Conservation (phyloP, 2,888 invertebrate genomes). For the Chironomus riparius region DNA sequence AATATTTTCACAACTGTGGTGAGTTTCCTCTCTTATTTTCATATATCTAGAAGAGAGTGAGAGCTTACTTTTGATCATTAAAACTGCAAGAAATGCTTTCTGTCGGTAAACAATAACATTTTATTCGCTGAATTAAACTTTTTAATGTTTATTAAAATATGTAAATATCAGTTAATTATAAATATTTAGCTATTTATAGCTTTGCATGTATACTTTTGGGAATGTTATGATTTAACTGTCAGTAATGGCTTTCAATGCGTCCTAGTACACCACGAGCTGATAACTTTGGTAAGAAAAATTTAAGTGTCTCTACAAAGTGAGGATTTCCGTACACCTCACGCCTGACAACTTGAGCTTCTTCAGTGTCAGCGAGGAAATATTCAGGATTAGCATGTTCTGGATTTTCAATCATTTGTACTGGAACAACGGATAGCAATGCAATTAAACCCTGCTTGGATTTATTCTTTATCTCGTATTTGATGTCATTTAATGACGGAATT, state of each 20-base stretch:
- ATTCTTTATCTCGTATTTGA: slow-evolving; percentile 32
- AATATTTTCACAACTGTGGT: too few species aligned
- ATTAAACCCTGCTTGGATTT: slow-evolving; percentile 35
- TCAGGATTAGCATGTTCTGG: slow-evolving; percentile 32
- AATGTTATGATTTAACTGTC: background rate
- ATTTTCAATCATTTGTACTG: slow-evolving; percentile 34
- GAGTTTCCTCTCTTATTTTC: too few species aligned
- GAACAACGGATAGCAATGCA: slow-evolving; percentile 33
- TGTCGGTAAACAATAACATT: too few species aligned
- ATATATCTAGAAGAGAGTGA: too few species aligned
- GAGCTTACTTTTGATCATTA: too few species aligned
- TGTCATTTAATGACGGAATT: slow-evolving; percentile 34
- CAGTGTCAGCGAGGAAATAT: slow-evolving; percentile 32
- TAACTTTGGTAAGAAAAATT: slow-evolving; percentile 33
- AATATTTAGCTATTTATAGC: too few species aligned
- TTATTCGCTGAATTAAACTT: too few species aligned
- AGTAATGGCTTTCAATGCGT: too few species aligned
- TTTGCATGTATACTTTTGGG: too few species aligned
- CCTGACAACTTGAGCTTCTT: slow-evolving; percentile 32
- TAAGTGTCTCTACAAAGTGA: slow-evolving; percentile 32
- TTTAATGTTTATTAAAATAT: too few species aligned
- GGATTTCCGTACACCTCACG: slow-evolving; percentile 33
- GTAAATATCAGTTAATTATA: too few species aligned
- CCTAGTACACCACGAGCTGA: background rate
- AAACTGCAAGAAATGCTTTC: too few species aligned